Evolutionary conservation across 1,140 invertebrate genomes (phyloP), one percentile per base, ranked within the genome.

Genomic region (Hetaerina americana): DNA sequence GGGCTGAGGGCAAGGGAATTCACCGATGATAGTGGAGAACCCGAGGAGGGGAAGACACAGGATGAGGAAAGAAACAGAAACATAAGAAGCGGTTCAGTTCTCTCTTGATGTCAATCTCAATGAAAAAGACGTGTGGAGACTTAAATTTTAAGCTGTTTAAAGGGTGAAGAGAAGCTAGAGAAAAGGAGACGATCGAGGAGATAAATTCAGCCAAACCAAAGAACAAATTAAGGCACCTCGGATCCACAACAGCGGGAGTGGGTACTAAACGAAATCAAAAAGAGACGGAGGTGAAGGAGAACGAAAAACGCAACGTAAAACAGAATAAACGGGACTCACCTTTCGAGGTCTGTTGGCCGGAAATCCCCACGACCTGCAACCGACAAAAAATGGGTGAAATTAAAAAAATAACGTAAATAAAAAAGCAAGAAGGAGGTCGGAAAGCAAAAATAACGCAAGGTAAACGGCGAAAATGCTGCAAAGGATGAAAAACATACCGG

Each of bases 281-380:
- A 57, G 22, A 74, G 72, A 66, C 76, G 72, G 26, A 71, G 72
- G 18, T 72, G 74, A 29, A 74, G 31, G 73, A 69, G 31, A 72
- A 68, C 26, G 70, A 22, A 73, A 66, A 68, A 70, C 70, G 70
- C 25, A 27, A 22, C 24, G 27, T 57, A 57, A 24, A 69, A 68
- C 27, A 68, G 28, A 66, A 73, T 27, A n/a, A 72, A 29, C n/a
- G 71, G 6, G 71, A 78, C 80, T 81, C 78, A 85, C 84, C 83
- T 84, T 78, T 85, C 84, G 72, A 85, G 77, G 73, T 85, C 84
- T n/a, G 83, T 79, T 66, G 84, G 83, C 76, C 82, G 83, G 76
- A 84, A 86, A 75, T 85, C 84, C 70, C 82, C 82, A 76, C 82
- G 80, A 74, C 82, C 84, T 86, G 76, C 69, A 76, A 78, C 69